Base-by-base conservation (phyloP, 2,888 invertebrate genomes). In the Nemurella pictetii region DNA sequence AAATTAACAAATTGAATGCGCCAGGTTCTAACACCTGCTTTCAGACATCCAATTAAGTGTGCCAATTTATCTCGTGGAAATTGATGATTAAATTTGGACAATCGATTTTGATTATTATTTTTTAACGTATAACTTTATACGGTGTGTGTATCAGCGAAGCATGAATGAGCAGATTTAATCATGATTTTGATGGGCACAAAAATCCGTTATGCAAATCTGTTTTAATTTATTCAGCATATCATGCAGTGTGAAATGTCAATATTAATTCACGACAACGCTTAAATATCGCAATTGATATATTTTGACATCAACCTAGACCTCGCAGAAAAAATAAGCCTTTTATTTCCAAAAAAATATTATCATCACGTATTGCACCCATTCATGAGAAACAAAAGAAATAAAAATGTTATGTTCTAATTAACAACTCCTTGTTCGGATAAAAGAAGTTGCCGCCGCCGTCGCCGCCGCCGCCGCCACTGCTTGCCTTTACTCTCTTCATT, bases 391-490 rank as follows among this genome's bases (percentile, higher is more conserved):
- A 55, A 55, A 55, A 75, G 4, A 25, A 75, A 27, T 75, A 75
- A 75, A 28, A 75, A 75, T 75, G 75, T 75, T 26, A n/a, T 12
- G 75, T 75, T 75, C 26, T 75, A 75, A 75, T 75, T 75, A 75
- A 12, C 75, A 75, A 25, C 75, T 26, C 26, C 75, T 75, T 75
- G 2, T 27, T 75, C 3, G 9, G 28, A 75, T 75, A 75, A 55
- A 55, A 55, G 55, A 20, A 55, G 9, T 7, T 75, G 75, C 28
- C 75, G 75, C 26, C 75, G 28, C 26, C 75, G 28, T 5, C 9
- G 75, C 5, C 9, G 28, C n/a, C n/a, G 25, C 75, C 75, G 9
- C 55, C 20, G 15, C 9, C 55, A 15, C 55, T 55, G 75, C 15
- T 1, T 20, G 26, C 75, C 27, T 75, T 25, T 75, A 75, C 75